Percentiles rank a stretch among this genome's conserved stretches.
These are phyloP conservation scores for Capreolus pygargus DNA, from an alignment of 2,113 vertebrate genomes.

Conservation along the genomic window DNA sequence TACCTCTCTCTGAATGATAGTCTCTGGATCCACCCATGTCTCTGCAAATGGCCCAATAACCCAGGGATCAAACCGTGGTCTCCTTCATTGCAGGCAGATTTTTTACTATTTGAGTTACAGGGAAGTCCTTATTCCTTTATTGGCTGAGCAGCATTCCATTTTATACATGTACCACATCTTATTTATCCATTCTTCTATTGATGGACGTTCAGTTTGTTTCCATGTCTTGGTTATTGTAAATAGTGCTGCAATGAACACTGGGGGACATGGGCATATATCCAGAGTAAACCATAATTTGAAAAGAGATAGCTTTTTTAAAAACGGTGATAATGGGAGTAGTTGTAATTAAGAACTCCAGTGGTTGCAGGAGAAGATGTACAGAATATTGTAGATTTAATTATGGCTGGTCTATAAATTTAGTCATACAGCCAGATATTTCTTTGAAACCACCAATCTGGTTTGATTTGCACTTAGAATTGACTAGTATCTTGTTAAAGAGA, in stretches of 20 bases:
- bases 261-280: neutral
- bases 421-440: neutral
- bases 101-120: neutral
- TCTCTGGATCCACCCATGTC: neutral
- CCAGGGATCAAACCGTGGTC: neutral
- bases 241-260: neutral
- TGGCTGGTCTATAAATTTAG: neutral
- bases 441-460: neutral
- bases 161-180: neutral
- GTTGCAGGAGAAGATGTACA: neutral
- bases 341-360: neutral
- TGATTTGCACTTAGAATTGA: neutral
- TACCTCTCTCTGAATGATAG: neutral
- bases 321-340: neutral
- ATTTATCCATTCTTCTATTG: neutral
- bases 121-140: neutral
- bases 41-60: neutral
- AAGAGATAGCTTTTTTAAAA: neutral
- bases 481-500: neutral
- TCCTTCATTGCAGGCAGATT: neutral
- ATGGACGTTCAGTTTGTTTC: neutral
- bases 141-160: neutral
- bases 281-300: neutral
- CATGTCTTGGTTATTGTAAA: neutral
- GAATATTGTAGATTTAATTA: neutral